Conservation (phyloP, 1,140 invertebrate genomes). For the Himalopsyche phryganea region DNA sequence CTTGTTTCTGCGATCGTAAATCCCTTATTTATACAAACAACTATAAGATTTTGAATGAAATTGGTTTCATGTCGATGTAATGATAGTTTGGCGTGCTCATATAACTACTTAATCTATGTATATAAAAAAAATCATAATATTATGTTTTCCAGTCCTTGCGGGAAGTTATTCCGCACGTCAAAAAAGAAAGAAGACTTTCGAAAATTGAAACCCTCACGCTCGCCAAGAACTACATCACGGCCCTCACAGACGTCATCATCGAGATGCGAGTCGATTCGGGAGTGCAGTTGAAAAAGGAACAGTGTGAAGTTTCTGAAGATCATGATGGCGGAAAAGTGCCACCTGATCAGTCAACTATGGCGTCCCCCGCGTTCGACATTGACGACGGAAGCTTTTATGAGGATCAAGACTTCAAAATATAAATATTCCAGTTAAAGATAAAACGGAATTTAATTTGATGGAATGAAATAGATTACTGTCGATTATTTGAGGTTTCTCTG, state of each 20-base stretch:
- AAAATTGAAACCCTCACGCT: slow-evolving; percentile 86
- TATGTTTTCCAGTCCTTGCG: slow-evolving; percentile 62
- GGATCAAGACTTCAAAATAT: slow-evolving; percentile 21
- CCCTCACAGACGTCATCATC: slow-evolving; percentile 78
- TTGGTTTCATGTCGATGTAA: too few relatives aligned
- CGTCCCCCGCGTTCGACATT: slow-evolving; percentile 22
- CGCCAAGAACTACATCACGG: slow-evolving; percentile 89
- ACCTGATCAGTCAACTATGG: slow-evolving; percentile 19
- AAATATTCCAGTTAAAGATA: too few relatives aligned
- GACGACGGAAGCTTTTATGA: slow-evolving; percentile 32
- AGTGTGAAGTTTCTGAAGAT: slow-evolving; percentile 5
- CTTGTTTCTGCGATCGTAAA: too few relatives aligned
- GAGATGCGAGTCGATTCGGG: slow-evolving; percentile 23
- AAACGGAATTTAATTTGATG: too few relatives aligned
- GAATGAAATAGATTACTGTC: too few relatives aligned
- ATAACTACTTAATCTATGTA: too few relatives aligned
- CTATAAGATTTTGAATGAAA: too few relatives aligned
- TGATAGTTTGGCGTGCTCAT: too few relatives aligned
- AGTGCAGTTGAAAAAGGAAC: slow-evolving; percentile 1
- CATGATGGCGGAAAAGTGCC: slow-evolving; percentile 9
- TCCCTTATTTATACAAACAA: too few relatives aligned
- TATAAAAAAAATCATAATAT: neutral
- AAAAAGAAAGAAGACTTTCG: slow-evolving; percentile 77
- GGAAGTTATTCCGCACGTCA: slow-evolving; percentile 84
- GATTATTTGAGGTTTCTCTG: too few relatives aligned